Base-by-base conservation (phyloP, 2,888 invertebrate species). In the Acrobasis repandana region DNA sequence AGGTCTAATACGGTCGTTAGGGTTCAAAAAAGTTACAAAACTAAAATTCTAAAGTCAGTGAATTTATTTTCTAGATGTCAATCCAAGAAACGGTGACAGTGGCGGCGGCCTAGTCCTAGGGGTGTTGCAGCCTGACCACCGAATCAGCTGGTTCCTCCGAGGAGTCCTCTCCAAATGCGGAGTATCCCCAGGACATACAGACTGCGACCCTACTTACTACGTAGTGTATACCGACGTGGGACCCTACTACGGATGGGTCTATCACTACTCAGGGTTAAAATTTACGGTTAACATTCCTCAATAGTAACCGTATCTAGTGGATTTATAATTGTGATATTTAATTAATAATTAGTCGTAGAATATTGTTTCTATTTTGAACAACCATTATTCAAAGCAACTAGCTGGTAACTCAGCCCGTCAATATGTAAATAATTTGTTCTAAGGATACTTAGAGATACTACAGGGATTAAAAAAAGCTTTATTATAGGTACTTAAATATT, bases 81-180 rank as follows among this genome's bases (percentile, higher is more conserved):
- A 93, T 48, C 94, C 94, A 20, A 93, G 94, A 50, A 94, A 94
- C 72, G 94, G 95, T 0, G 94, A 94, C 70, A 94, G 94, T 64
- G 94, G 94, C 0, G 94, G 94, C 15, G 95, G 95, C 16, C 80
- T 95, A 1, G 83, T 92, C 0, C 79, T 94, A 47, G 84, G 86
- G 20, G 82, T 80, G 2, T 67, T 83, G 38, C 85, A 86, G 62
- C 60, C 74, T 2, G 90, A 90, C 62, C 83, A 87, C 71, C 84
- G 77, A 71, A 74, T 88, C 46, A 88, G 83, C 66, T 90, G 87
- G 88, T 81, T 85, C 63, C 74, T 91, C 0, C 77, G 89, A n/a
- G 91, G 90, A 0, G 81, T 90, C 0, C 76, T 91, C 1, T 91
- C 90, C 8, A 89, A 88, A 65, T 90, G 90, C 58, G 88, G 85